Percentiles rank a stretch among this genome's conserved stretches.
These are phyloP conservation scores for Phrixothrix hirtus DNA, from an alignment of 2,888 invertebrate genomes.

Conservation along the genomic window DNA sequence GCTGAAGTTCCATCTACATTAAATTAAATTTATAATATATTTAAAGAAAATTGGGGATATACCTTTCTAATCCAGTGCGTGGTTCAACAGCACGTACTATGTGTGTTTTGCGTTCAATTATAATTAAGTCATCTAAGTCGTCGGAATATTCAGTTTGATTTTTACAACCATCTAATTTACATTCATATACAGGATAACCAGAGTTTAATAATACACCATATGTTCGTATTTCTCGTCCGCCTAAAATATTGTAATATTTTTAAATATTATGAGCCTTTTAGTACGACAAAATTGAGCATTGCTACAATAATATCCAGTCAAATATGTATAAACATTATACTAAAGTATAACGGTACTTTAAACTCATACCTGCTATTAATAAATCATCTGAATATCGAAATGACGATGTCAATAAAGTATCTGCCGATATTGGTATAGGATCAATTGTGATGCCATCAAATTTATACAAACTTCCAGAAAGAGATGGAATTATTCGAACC, in stretches of 20 bases:
- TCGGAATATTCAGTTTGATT: slow-evolving; percentile 65
- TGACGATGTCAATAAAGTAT: slow-evolving; percentile 83
- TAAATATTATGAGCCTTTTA: no score
- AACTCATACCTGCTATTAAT: slow-evolving; percentile 70
- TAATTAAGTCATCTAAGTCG: slow-evolving; percentile 62
- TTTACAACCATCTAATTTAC: slow-evolving; percentile 72
- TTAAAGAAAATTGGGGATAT: no score
- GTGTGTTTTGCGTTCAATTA: slow-evolving; percentile 81
- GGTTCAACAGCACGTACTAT: slow-evolving; percentile 91
- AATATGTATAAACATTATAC: no score
- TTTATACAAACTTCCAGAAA: slow-evolving; percentile 89
- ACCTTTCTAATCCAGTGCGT: slow-evolving; percentile 80
- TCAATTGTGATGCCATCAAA: slow-evolving; percentile 88
- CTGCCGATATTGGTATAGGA: slow-evolving; percentile 84
- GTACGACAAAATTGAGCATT: no score
- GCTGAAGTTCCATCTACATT: slow-evolving; percentile 88
- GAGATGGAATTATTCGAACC: slow-evolving; percentile 88
- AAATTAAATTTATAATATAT: slow-evolving; percentile 4
- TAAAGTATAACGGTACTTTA: no score
- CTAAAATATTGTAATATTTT: slow-evolving; percentile 56
- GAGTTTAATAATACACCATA: slow-evolving; percentile 81
- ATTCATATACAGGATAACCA: slow-evolving; percentile 76
- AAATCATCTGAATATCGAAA: slow-evolving; percentile 84
- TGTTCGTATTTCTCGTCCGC: slow-evolving; percentile 84
- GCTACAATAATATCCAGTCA: no score